Evolutionary conservation across 2,888 invertebrate species (phyloP).

Genomic region (Escarpia spicata): DNA sequence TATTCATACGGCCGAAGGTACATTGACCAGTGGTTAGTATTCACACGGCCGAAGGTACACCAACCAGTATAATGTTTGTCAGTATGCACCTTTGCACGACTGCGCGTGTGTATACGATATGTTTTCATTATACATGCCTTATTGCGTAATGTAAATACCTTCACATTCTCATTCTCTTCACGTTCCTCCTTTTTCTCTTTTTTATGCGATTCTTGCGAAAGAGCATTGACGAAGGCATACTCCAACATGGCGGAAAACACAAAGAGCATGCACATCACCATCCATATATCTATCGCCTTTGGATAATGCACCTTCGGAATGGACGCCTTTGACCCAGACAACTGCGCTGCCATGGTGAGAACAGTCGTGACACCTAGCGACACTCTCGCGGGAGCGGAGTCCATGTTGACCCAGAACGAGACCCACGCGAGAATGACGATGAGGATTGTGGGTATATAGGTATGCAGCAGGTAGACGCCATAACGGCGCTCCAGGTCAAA

Average conservation of each 20-base stretch:
- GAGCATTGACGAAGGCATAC: conserved; percentile 20
- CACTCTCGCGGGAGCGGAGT: conserved; percentile 41
- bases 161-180: not conserved
- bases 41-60: no score
- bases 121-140: no score
- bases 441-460: conserved; percentile 38
- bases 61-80: no score
- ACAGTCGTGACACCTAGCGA: conserved; percentile 40
- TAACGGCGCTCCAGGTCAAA: not conserved
- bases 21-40: no score
- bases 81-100: no score
- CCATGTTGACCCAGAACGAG: conserved; percentile 43
- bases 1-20: no score
- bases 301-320: conserved; percentile 38
- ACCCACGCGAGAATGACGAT: conserved; percentile 43
- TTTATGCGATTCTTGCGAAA: not conserved
- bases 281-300: conserved; percentile 22
- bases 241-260: not conserved
- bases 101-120: no score
- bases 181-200: not conserved
- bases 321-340: conserved; percentile 30
- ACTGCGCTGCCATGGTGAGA: conserved; percentile 38
- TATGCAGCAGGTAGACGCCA: not conserved
- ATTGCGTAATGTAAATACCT: not conserved
- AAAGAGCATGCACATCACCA: conserved; percentile 19